Percentiles rank a stretch among this genome's conserved stretches.
These are phyloP conservation scores for Phyllostomus hastatus DNA, from an alignment of 2,113 vertebrate species.

Conservation along the genomic window DNA sequence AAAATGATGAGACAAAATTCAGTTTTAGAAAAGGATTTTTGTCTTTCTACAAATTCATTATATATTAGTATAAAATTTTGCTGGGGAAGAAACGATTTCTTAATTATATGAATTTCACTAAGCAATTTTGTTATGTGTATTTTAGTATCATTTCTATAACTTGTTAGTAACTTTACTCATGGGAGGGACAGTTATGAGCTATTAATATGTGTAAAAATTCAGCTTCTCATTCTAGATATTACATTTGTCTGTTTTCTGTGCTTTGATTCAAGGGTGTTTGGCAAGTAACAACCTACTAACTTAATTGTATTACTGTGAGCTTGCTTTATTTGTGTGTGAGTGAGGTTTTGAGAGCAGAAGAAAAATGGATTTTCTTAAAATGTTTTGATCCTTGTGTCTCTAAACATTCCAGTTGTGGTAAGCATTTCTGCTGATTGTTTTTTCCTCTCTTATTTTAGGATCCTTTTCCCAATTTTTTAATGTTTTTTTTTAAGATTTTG, in stretches of 20 bases:
- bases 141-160: not conserved
- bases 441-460: not conserved
- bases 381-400: not conserved
- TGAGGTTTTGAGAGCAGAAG: not conserved
- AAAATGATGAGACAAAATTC: not conserved
- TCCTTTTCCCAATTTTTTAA: not conserved
- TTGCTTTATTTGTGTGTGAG: not conserved
- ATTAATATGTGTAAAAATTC: not conserved
- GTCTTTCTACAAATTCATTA: not conserved
- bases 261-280: not conserved
- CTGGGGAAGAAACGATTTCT: not conserved
- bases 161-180: not conserved
- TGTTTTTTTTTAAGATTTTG: too few species aligned
- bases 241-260: slow-evolving; percentile 5
- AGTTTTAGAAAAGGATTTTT: not conserved
- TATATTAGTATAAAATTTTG: not conserved
- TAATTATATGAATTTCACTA: not conserved
- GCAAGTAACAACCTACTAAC: not conserved
- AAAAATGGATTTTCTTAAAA: not conserved
- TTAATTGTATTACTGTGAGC: not conserved
- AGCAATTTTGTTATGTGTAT: not conserved
- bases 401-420: not conserved
- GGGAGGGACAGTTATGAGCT: not conserved
- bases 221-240: not conserved
- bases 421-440: not conserved